Evolutionary conservation across 1,140 invertebrate species (phyloP).

Genomic region (Pseudachorutes palmiensis): DNA sequence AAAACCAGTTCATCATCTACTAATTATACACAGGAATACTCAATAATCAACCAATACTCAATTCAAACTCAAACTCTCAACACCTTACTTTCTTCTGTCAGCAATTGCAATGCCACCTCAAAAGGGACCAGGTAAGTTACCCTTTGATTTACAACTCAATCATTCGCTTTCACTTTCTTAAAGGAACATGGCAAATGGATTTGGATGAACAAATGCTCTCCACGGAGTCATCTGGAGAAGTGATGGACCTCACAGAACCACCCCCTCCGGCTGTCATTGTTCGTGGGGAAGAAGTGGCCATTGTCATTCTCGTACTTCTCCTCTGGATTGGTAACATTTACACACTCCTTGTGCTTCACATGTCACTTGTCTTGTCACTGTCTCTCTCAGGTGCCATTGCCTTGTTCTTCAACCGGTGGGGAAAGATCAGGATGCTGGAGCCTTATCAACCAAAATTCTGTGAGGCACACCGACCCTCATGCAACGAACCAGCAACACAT

Average conservation of each 20-base stretch:
- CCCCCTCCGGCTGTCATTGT: conserved; percentile 4
- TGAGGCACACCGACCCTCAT: conserved; percentile 60
- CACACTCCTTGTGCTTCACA: not conserved
- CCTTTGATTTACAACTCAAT: too few species aligned
- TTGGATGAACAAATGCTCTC: too few species aligned
- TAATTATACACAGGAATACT: too few species aligned
- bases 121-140: too few species aligned
- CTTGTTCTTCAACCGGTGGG: conserved; percentile 75
- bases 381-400: conserved; percentile 59
- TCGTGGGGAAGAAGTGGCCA: conserved; percentile 52
- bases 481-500: conserved; percentile 45
- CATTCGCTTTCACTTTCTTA: too few species aligned
- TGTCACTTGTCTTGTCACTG: too few species aligned
- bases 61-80: too few species aligned
- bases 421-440: conserved; percentile 74
- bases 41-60: too few species aligned
- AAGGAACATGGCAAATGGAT: too few species aligned
- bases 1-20: too few species aligned
- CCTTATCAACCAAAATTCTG: conserved; percentile 72
- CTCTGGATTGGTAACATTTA: conserved; percentile 53
- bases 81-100: too few species aligned
- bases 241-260: not conserved
- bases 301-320: conserved; percentile 62
- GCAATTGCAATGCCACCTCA: too few species aligned
- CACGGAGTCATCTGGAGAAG: not conserved